Base-by-base conservation (phyloP, 2,888 invertebrate genomes). In the Patella pellucida region DNA sequence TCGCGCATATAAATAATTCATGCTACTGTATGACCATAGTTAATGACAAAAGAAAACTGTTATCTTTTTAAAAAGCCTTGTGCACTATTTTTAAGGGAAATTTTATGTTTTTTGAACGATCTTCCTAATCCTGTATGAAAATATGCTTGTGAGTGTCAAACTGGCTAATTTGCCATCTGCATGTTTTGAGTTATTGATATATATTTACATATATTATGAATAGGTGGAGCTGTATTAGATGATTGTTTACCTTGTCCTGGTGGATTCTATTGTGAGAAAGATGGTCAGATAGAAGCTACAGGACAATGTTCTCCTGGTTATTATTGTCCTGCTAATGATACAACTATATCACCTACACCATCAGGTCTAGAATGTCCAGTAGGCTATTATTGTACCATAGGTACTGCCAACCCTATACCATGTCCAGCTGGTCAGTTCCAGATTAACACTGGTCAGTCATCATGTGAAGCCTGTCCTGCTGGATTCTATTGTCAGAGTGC, bases 271-370 rank as follows among this genome's bases (percentile, higher is more conserved):
- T 90, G 90, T 81, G 85, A 74, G 7, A 77, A 71, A 7, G 82
- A 82, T 31, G 90, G 89, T 12, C 85, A 87, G 76, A 86, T 85
- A 16, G 80, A 79, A 12, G 83, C 87, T 14, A 84, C 87, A 4
- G 89, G 86, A 5, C 80, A 81, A 71, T 90, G 90, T 81, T 69
- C 77, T 16, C 76, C 79, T 16, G 90, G 90, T 52, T 90, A 86
- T 84, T 90, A 88, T 82, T 90, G 90, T 79, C 89, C 89, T n/a
- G 86, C 85, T 62, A 86, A 87, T 68, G 86, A 83, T 68, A 84
- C 84, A 67, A 86, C 85, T 69, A 82, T 80, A 52, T 82, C 85
- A 14, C 79, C 88, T 5, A 85, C 82, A 31, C 89, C 89, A 0
- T 75, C 86, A 9, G 83, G 82, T 15, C 83, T 78, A 68, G 72